phyloP scores from a whole-genome alignment of 2,797 vertebrate genomes.

The Sebastes minor region DNA sequence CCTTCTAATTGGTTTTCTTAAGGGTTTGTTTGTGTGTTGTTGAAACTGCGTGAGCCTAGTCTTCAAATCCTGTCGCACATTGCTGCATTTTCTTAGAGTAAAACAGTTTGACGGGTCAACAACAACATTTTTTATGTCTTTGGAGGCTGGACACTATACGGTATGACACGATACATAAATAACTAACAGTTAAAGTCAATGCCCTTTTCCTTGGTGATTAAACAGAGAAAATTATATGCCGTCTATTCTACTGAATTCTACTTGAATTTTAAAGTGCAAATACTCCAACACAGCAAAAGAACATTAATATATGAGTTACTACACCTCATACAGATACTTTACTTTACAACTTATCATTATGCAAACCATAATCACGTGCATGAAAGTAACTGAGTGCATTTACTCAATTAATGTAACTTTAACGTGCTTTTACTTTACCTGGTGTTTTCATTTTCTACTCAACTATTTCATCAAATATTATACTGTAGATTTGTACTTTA shows the following conservation, averaged over 20 bases:
- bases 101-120: neutral
- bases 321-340: neutral
- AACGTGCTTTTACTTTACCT: neutral
- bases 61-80: neutral
- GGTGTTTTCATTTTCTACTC: neutral
- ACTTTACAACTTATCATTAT: neutral
- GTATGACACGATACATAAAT: neutral
- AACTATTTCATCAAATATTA: neutral
- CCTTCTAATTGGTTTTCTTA: conserved; percentile 29
- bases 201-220: neutral
- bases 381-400: no score
- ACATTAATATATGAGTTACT: neutral
- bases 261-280: neutral
- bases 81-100: neutral
- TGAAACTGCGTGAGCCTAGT: neutral
- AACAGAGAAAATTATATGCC: neutral
- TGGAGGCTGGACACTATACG: neutral
- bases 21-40: neutral
- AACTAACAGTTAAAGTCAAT: neutral
- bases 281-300: neutral
- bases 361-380: neutral
- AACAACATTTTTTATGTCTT: neutral
- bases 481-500: neutral
- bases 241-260: neutral
- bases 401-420: no score